Evolutionary conservation across 2,888 invertebrate genomes (phyloP).

Genomic region (Platypus cylindrus): DNA sequence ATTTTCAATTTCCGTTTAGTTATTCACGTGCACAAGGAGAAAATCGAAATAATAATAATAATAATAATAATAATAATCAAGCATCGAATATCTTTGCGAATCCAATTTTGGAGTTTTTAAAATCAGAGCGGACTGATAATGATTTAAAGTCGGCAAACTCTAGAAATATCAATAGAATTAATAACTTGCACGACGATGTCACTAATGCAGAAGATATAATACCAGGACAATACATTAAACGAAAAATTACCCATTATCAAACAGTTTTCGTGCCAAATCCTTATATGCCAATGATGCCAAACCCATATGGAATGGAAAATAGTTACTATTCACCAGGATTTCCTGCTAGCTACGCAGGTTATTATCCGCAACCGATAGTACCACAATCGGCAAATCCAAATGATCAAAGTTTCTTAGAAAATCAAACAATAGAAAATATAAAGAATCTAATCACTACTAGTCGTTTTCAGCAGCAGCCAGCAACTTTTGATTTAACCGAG

Average conservation of each 20-base stretch:
- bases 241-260: slow-evolving; percentile 33
- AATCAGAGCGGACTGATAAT: slow-evolving; percentile 10
- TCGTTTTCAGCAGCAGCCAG: too few relatives aligned
- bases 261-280: slow-evolving; percentile 23
- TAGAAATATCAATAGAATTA: too few relatives aligned
- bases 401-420: too few relatives aligned
- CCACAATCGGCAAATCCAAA: too few relatives aligned
- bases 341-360: too few relatives aligned
- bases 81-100: slow-evolving; percentile 24
- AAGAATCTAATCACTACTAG: too few relatives aligned
- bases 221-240: slow-evolving; percentile 28
- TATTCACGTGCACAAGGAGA: slow-evolving; percentile 20
- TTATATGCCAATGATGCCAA: slow-evolving; percentile 5
- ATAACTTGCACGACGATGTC: too few relatives aligned
- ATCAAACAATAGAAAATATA: neutral
- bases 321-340: neutral
- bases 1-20: slow-evolving; percentile 23
- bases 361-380: too few relatives aligned
- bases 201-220: slow-evolving; percentile 24
- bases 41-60: slow-evolving; percentile 4
- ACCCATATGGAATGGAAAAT: neutral
- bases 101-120: slow-evolving; percentile 28
- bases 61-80: slow-evolving; percentile 23
- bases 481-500: too few relatives aligned
- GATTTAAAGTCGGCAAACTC: too few relatives aligned